These are phyloP conservation scores for Venustoraphidia nigricollis DNA, from an alignment of 2,888 invertebrate species.

Conservation along the genomic window DNA sequence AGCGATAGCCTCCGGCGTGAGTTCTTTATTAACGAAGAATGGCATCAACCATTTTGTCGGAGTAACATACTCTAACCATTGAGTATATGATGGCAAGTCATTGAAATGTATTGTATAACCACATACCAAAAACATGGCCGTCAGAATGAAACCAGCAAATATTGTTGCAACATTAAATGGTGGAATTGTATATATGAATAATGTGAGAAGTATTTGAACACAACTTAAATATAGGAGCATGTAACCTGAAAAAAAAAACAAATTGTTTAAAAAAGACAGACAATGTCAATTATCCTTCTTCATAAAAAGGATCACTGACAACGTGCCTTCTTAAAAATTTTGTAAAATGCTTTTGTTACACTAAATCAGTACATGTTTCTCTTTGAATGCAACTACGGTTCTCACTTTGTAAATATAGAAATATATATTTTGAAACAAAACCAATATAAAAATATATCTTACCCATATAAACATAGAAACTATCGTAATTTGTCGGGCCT, in stretches of 20 bases:
- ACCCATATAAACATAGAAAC: slow-evolving; percentile 59
- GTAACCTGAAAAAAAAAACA: slow-evolving; percentile 36
- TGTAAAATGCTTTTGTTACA: not conserved
- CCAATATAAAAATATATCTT: slow-evolving; percentile 14
- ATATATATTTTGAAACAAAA: not conserved
- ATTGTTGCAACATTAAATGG: slow-evolving; percentile 47
- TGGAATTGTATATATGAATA: slow-evolving; percentile 49
- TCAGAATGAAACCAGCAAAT: slow-evolving; percentile 40
- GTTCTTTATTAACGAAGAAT: slow-evolving; percentile 47
- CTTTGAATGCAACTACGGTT: not conserved
- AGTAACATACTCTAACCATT: slow-evolving; percentile 51
- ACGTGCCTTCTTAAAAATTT: no score
- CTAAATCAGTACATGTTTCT: not conserved
- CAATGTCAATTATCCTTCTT: no score
- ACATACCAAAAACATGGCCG: slow-evolving; percentile 43
- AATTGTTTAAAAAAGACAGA: not conserved
- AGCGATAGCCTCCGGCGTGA: slow-evolving; percentile 44
- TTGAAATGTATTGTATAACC: slow-evolving; percentile 54
- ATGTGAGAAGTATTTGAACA: slow-evolving; percentile 49
- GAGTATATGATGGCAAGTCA: slow-evolving; percentile 47
- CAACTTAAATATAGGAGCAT: slow-evolving; percentile 55
- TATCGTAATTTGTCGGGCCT: slow-evolving; percentile 44
- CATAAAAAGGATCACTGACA: no score
- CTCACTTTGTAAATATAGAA: not conserved
- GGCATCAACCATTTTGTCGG: slow-evolving; percentile 61